Evolutionary conservation across 2,888 invertebrate species (phyloP), one percentile per base, ranked within the genome.

Genomic region (Drosophila basisetae): DNA sequence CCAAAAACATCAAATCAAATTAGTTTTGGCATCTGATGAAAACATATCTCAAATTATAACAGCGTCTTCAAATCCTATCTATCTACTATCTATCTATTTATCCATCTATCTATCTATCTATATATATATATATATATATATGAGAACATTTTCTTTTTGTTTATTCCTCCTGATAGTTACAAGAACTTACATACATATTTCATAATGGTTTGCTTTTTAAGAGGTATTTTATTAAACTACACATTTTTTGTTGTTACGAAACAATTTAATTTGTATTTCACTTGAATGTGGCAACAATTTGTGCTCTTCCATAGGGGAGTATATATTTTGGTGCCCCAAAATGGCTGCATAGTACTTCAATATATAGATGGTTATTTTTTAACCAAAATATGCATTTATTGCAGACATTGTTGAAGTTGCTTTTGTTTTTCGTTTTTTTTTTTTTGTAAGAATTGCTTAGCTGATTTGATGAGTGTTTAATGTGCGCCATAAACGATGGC

Each of bases 381-480:
- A 31, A 33, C n/a, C n/a, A 62, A 60, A 39, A 50, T 11, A 59
- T 56, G n/a, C 39, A 52, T 64, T 52, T 16, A 71, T 43, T 71
- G 53, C 39, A 61, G 39, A 41, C 41, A 73, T 62, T 53, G 59
- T 59, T 31, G 58, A 49, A 65, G 11, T 55, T 43, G 43, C n/a
- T 43, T 43, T 35, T 35, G 35, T 18, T 39, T 18, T 39, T 39
- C 18, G 39, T 18, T 47, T 22, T 13, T 22, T 13, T 22, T 0
- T 35, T 35, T 1, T 22, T 37, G 39, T 31, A 13, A 37, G 62
- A 43, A 43, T 60, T 50, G 30, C 47, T 53, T 71, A 62, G 72
- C 66, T 74, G 72, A 69, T 84, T 80, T 82, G 82, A 84, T 64
- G 84, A 73, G 56, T 77, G 66, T 69, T 83, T 81, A 84, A 89